Evolutionary conservation across 2,888 invertebrate genomes (phyloP), one percentile per base, ranked within the genome.

Genomic region (Ametastegia equiseti): DNA sequence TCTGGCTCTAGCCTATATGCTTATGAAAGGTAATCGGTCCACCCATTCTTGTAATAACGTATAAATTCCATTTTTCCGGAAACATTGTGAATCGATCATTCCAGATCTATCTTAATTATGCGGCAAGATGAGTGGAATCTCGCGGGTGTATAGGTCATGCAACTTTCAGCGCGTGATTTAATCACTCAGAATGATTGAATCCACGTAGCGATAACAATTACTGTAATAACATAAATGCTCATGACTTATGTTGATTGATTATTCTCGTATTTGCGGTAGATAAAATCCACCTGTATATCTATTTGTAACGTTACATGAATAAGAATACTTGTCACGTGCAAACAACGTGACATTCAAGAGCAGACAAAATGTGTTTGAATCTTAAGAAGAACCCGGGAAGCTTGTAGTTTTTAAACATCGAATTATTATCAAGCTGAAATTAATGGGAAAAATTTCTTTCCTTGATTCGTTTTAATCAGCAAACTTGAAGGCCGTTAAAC

Each of bases 231-330:
- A 19, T 67, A 67, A 67, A 67, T 7, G 39, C 13, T 23, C 33
- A 7, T 65, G 63, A 65, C 63, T 30, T 65, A 65, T 36, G 63
- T 65, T 65, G 36, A 36, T 5, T 65, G 63, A n/a, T 65, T 65
- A 36, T 65, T 65, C n/a, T 65, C n/a, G n/a, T 33, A 65, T 65
- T 65, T 33, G 15, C 7, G 36, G n/a, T 65, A 65, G 63, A 30
- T 65, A 65, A 54, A 11, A n/a, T 7, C 6, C 1, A 15, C 33
- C 33, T 9, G 7, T n/a, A 2, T 36, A 33, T 1, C 2, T n/a
- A 27, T 63, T 7, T 65, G 1, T 13, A 65, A 65, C 6, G n/a
- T 65, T n/a, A n/a, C n/a, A n/a, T n/a, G n/a, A 30, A n/a, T 54
- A 23, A 23, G 23, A 54, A n/a, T 9, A 54, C 5, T 23, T 23